phyloP scores from a whole-genome alignment of 2,888 invertebrate species.

The Achlya flavicornis region DNA sequence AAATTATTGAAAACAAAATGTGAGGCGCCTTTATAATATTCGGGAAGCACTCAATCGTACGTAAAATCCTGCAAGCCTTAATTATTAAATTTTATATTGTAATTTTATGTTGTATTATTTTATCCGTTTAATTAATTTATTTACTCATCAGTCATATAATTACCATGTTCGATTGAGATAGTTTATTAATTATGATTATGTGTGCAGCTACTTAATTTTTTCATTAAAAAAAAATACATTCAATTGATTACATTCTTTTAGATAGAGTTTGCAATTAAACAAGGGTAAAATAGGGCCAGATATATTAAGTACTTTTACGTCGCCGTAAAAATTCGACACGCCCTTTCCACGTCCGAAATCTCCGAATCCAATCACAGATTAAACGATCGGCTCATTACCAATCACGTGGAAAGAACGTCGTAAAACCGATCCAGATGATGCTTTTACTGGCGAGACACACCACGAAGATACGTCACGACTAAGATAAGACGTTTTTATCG shows the following conservation, averaged over 20 bases:
- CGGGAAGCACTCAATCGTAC: not conserved
- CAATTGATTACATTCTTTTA: too few species aligned
- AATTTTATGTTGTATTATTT: not conserved
- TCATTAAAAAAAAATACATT: too few species aligned
- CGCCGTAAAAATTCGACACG: conserved; percentile 13
- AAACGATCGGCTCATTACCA: conserved; percentile 35
- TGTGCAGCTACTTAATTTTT: too few species aligned
- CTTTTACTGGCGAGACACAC: conserved; percentile 30
- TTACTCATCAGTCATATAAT: not conserved
- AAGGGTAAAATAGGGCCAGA: conserved; percentile 1
- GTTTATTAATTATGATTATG: too few species aligned
- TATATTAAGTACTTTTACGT: conserved; percentile 8
- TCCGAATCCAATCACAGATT: conserved; percentile 34
- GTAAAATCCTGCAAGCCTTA: not conserved
- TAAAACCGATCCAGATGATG: conserved; percentile 36
- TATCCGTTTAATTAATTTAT: not conserved
- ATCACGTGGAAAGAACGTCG: conserved; percentile 28
- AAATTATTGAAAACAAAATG: not conserved
- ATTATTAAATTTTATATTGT: not conserved
- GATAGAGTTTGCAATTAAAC: not conserved
- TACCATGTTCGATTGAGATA: too few species aligned
- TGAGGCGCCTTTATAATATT: not conserved
- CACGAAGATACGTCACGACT: conserved; percentile 24
- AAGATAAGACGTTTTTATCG: not conserved
- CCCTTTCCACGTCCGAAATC: conserved; percentile 19